phyloP scores from a whole-genome alignment of 2,888 invertebrate genomes.

The Agrypnus murinus region DNA sequence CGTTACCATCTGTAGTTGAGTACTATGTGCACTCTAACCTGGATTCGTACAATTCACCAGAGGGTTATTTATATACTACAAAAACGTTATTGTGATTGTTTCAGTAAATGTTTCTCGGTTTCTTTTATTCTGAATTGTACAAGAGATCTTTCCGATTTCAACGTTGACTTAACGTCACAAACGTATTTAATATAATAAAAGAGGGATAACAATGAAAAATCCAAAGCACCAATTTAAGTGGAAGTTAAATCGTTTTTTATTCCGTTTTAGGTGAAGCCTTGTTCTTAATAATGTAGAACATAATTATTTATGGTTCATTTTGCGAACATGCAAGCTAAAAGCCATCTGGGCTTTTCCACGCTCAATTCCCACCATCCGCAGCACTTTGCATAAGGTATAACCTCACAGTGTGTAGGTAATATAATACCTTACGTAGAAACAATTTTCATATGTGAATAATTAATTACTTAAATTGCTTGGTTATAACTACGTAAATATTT shows the following conservation, averaged over 20 bases:
- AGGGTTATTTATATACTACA: constrained; percentile 4
- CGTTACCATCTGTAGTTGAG: constrained; percentile 1
- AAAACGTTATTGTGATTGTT: constrained; percentile 5
- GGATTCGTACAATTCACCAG: constrained; percentile 1
- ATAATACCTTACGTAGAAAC: constrained; percentile 5
- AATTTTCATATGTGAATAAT: constrained; percentile 12
- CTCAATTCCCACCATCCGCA: constrained; percentile 4
- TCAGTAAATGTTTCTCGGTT: not conserved
- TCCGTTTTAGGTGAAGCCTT: not conserved
- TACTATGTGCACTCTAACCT: not conserved
- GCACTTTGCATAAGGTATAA: constrained; percentile 20
- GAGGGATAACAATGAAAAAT: not conserved
- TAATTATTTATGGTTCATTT: constrained; percentile 21
- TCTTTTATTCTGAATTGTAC: not conserved
- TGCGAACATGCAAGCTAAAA: constrained; percentile 12
- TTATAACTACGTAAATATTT: no score
- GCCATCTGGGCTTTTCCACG: constrained; percentile 24
- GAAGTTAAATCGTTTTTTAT: not conserved
- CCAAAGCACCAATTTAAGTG: not conserved
- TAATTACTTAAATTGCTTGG: not conserved
- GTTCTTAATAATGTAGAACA: not conserved
- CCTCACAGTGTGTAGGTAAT: constrained; percentile 2
- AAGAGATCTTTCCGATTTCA: not conserved
- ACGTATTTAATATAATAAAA: not conserved
- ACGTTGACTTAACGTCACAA: not conserved